Percentiles rank a stretch among this genome's conserved stretches.
phyloP scores from a whole-genome alignment of 2,113 vertebrate species.

The Redunca redunca region DNA sequence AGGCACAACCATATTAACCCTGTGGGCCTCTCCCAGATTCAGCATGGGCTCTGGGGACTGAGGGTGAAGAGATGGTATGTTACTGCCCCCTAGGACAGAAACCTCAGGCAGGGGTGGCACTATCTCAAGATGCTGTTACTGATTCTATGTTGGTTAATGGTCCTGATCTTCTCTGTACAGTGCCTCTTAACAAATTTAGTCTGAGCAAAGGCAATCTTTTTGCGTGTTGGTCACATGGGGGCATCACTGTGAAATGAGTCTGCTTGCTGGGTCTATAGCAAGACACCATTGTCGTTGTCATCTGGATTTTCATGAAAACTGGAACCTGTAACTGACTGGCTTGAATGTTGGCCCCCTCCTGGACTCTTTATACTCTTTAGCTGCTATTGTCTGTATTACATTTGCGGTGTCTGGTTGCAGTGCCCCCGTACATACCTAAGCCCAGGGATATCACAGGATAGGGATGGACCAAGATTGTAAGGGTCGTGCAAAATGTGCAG shows the following conservation, averaged over 20 bases:
- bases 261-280: not conserved
- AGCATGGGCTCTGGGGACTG: not conserved
- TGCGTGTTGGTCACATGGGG: not conserved
- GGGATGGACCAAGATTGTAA: not conserved
- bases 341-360: not conserved
- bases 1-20: not conserved
- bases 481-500: not conserved
- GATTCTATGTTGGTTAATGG: not conserved
- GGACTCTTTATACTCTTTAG: not conserved
- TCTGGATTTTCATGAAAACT: not conserved
- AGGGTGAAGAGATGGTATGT: not conserved
- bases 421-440: too few relatives aligned
- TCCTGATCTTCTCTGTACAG: not conserved
- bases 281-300: not conserved
- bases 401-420: not conserved
- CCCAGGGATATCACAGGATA: not conserved
- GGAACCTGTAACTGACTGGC: too few relatives aligned
- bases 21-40: not conserved
- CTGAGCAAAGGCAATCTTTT: not conserved
- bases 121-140: not conserved
- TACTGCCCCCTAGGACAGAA: not conserved
- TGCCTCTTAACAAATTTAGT: not conserved
- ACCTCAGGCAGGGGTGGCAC: not conserved
- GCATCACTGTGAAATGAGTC: not conserved
- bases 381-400: not conserved